Percentiles rank a stretch among this genome's conserved stretches.
These are phyloP conservation scores for Varecia variegata DNA, from an alignment of 2,797 vertebrate species.

Conservation along the genomic window DNA sequence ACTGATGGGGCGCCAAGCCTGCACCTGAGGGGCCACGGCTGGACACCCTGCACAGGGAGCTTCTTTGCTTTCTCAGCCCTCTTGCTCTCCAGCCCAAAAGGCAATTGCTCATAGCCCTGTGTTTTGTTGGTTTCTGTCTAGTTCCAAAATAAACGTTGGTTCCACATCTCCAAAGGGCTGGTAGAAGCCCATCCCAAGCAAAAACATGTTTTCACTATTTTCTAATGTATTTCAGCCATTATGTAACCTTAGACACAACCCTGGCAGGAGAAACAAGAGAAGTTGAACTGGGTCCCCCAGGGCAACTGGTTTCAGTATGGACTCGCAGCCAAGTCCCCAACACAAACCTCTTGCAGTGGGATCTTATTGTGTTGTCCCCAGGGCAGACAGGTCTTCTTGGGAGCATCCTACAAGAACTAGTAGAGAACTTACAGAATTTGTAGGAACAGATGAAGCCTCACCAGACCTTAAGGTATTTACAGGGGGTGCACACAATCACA, in stretches of 20 bases:
- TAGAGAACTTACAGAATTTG: neutral
- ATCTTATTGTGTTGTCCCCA: conserved; percentile 68
- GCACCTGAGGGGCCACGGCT: fast-evolving
- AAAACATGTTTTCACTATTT: conserved; percentile 71
- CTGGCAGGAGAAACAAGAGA: conserved; percentile 76
- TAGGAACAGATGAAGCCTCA: conserved; percentile 54
- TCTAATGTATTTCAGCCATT: conserved; percentile 75
- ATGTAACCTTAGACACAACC: conserved; percentile 77
- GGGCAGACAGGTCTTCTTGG: conserved; percentile 61
- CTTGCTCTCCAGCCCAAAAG: neutral
- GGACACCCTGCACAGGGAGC: neutral
- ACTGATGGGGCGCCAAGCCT: fast-evolving
- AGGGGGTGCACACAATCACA: neutral
- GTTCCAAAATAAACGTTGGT: conserved; percentile 35
- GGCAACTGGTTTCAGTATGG: conserved; percentile 72
- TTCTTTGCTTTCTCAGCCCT: neutral
- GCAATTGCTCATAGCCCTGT: neutral
- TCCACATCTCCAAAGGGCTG: neutral
- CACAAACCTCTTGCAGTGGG: conserved; percentile 75
- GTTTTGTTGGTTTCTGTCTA: neutral
- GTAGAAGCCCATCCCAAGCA: conserved; percentile 44
- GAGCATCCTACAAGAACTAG: neutral
- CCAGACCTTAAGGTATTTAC: conserved; percentile 24
- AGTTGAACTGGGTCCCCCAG: conserved; percentile 73
- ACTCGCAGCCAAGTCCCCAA: conserved; percentile 78